Conservation (phyloP, 2,888 invertebrate genomes). For the Apocheima hispidaria region DNA sequence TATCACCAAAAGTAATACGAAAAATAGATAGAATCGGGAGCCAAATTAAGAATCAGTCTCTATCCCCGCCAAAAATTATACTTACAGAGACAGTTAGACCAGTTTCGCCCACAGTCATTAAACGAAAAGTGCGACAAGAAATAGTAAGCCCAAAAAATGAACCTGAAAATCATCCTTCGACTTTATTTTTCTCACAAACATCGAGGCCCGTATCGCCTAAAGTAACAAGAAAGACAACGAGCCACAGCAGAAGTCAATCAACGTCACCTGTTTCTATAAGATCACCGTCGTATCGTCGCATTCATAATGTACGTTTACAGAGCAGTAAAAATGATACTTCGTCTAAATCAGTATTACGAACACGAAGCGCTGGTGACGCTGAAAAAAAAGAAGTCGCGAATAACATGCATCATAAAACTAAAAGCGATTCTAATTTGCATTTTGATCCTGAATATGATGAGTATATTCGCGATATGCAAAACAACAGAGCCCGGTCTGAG, state of each 20-base stretch:
- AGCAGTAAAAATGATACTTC: conserved; percentile 63
- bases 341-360: conserved; percentile 79
- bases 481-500: conserved; percentile 89
- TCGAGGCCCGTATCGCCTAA: conserved; percentile 77
- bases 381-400: conserved; percentile 66
- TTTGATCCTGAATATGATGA: conserved; percentile 88
- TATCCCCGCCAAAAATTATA: conserved; percentile 69
- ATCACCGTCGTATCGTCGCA: conserved; percentile 89
- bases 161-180: conserved; percentile 58
- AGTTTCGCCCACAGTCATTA: conserved; percentile 65
- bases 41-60: conserved; percentile 50
- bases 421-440: conserved; percentile 72
- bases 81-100: conserved; percentile 74
- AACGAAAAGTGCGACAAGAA: conserved; percentile 50
- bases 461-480: conserved; percentile 88
- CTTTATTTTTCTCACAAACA: conserved; percentile 74
- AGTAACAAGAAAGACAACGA: conserved; percentile 56
- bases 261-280: conserved; percentile 87
- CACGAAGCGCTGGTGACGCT: conserved; percentile 89
- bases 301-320: conserved; percentile 82
- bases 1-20: conserved; percentile 67
- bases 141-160: conserved; percentile 47
- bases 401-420: conserved; percentile 58
- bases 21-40: conserved; percentile 51
- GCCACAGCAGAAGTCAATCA: conserved; percentile 75